These are phyloP conservation scores for Drosophila demipolita DNA, from an alignment of 2,888 invertebrate genomes.

Conservation along the genomic window DNA sequence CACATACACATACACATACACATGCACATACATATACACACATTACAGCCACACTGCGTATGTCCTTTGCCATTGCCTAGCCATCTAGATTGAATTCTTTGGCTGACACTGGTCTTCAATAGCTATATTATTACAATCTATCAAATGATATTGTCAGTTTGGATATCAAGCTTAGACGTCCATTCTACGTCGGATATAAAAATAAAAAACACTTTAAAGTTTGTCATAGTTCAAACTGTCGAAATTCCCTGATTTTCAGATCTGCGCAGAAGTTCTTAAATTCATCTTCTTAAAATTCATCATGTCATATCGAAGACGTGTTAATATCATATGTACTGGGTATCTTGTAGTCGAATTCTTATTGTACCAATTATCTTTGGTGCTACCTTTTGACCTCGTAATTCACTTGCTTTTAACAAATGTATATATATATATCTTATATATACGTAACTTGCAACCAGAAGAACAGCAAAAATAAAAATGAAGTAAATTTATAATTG, in stretches of 20 bases:
- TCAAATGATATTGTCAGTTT: neutral
- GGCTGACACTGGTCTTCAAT: conserved; percentile 18
- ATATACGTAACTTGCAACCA: conserved; percentile 23
- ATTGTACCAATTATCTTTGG: too few species aligned
- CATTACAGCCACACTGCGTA: conserved; percentile 17
- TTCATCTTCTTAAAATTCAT: neutral
- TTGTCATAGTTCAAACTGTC: neutral
- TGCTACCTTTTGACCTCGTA: too few species aligned
- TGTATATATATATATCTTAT: too few species aligned
- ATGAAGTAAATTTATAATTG: conserved; percentile 42
- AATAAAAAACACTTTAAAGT: neutral
- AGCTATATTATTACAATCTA: conserved; percentile 10
- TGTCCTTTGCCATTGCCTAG: conserved; percentile 43
- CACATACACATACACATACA: too few species aligned
- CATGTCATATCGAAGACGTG: neutral
- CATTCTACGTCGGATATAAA: neutral
- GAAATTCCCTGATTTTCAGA: neutral
- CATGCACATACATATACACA: neutral
- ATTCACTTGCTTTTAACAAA: too few species aligned
- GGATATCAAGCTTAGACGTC: neutral
- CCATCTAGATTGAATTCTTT: conserved; percentile 52
- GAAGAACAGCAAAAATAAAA: conserved; percentile 41
- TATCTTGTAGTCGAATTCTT: neutral
- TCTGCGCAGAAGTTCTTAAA: neutral
- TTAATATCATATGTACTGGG: neutral